Percentiles rank a stretch among this genome's conserved stretches.
These are phyloP conservation scores for Drosophila falleni DNA, from an alignment of 2,888 invertebrate species.

Conservation along the genomic window DNA sequence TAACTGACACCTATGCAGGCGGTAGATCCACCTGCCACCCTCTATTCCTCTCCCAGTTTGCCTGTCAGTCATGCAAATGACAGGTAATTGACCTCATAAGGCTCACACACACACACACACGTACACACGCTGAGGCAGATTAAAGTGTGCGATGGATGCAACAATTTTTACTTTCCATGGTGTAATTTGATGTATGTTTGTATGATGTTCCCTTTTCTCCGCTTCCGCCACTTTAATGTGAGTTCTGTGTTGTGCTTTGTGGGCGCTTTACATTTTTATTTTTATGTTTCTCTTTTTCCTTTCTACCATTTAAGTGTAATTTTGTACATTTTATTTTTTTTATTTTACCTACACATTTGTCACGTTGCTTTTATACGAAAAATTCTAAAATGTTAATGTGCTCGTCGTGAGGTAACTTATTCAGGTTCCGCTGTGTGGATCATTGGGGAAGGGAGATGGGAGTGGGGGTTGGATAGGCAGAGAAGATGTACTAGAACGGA, in stretches of 20 bases:
- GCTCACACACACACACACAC: constrained; percentile 19
- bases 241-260: constrained; percentile 39
- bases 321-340: constrained; percentile 47
- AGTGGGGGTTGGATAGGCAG: no score
- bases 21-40: constrained; percentile 12
- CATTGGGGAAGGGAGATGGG: not conserved
- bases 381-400: constrained; percentile 75
- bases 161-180: constrained; percentile 78
- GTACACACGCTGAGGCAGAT: not conserved
- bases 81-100: constrained; percentile 80
- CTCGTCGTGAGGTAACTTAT: constrained; percentile 53
- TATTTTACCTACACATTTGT: constrained; percentile 67
- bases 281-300: constrained; percentile 28
- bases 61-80: constrained; percentile 75
- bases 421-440: constrained; percentile 39
- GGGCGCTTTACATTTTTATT: constrained; percentile 32
- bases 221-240: constrained; percentile 11
- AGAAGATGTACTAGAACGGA: not conserved
- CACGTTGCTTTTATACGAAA: constrained; percentile 59
- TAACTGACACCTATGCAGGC: constrained; percentile 68
- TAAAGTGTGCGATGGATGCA: constrained; percentile 55
- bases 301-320: constrained; percentile 65
- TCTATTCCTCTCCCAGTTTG: constrained; percentile 8
- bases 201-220: constrained; percentile 13
- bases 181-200: constrained; percentile 63